Percentiles rank a stretch among this genome's conserved stretches.
phyloP scores from a whole-genome alignment of 2,888 invertebrate species.

The Habroteleia sp. region DNA sequence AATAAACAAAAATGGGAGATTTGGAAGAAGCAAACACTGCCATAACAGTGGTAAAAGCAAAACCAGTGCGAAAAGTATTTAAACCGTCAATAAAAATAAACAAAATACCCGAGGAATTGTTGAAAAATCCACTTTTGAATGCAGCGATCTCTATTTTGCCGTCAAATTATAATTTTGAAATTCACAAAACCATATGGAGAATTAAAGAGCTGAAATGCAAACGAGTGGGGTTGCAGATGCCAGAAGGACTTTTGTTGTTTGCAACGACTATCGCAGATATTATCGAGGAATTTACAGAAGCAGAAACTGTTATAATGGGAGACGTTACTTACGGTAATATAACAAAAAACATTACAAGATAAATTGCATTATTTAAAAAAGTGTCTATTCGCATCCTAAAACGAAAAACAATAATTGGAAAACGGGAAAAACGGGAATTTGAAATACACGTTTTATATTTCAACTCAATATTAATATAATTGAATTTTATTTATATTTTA shows the following conservation, averaged over 20 bases:
- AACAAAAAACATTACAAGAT: too few species aligned
- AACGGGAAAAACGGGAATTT: too few species aligned
- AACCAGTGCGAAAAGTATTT: slow-evolving; percentile 90
- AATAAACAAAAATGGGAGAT: slow-evolving; percentile 66
- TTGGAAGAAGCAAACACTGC: slow-evolving; percentile 76
- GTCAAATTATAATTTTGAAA: slow-evolving; percentile 98
- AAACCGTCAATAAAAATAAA: slow-evolving; percentile 88
- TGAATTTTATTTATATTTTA: too few species aligned
- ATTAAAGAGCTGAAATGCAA: slow-evolving; percentile 91
- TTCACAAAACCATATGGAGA: slow-evolving; percentile 98
- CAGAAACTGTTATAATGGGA: slow-evolving; percentile 97
- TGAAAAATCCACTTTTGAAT: slow-evolving; percentile 88
- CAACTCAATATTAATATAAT: too few species aligned
- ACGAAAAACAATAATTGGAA: too few species aligned
- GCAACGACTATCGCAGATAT: slow-evolving; percentile 96
- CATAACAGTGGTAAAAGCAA: slow-evolving; percentile 87
- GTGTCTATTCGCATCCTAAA: too few species aligned
- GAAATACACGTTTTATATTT: too few species aligned
- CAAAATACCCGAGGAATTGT: slow-evolving; percentile 90
- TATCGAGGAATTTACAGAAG: slow-evolving; percentile 92
- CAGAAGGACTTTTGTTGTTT: slow-evolving; percentile 96
- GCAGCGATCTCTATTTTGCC: slow-evolving; percentile 90
- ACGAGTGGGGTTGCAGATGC: slow-evolving; percentile 97
- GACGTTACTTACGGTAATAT: slow-evolving; percentile 95
- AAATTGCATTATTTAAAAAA: too few species aligned